These are phyloP conservation scores for Gallinago undulata DNA, from an alignment of 2,113 vertebrate genomes.

Conservation along the genomic window DNA sequence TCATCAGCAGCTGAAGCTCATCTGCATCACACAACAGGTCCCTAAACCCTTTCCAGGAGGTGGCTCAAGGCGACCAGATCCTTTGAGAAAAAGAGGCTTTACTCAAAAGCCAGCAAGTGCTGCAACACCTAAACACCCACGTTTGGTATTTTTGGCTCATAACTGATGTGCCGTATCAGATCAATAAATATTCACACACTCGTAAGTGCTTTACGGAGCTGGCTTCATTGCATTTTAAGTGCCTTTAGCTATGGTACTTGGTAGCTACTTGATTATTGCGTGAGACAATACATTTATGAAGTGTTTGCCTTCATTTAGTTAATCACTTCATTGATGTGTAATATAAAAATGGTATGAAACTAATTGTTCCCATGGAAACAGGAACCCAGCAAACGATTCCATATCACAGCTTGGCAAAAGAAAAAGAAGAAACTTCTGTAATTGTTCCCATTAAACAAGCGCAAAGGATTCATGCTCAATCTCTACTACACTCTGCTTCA, in stretches of 20 bases:
- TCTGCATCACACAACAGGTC: not conserved
- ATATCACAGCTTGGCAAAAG: conserved; percentile 54
- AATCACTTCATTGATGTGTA: conserved; percentile 17
- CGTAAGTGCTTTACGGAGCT: fast-evolving
- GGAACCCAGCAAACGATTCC: conserved; percentile 32
- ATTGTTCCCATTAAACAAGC: conserved; percentile 46
- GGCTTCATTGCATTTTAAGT: not conserved
- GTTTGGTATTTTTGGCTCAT: not conserved
- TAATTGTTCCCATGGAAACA: conserved; percentile 41
- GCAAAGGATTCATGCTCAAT: conserved; percentile 47
- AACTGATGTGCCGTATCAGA: not conserved
- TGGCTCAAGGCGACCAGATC: not conserved
- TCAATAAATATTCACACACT: not conserved
- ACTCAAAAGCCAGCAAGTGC: not conserved
- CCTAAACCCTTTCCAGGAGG: not conserved
- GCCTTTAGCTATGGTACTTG: not conserved
- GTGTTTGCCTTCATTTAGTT: conserved; percentile 30
- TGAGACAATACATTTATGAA: conserved; percentile 37
- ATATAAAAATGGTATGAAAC: not conserved
- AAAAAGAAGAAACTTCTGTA: conserved; percentile 65
- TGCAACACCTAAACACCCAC: not conserved
- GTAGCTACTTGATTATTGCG: conserved; percentile 48
- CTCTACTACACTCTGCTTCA: not conserved
- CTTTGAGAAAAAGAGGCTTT: not conserved
- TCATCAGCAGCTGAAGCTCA: not conserved